Conservation (phyloP, 2,113 vertebrate genomes). For the Amia ocellicauda region DNA sequence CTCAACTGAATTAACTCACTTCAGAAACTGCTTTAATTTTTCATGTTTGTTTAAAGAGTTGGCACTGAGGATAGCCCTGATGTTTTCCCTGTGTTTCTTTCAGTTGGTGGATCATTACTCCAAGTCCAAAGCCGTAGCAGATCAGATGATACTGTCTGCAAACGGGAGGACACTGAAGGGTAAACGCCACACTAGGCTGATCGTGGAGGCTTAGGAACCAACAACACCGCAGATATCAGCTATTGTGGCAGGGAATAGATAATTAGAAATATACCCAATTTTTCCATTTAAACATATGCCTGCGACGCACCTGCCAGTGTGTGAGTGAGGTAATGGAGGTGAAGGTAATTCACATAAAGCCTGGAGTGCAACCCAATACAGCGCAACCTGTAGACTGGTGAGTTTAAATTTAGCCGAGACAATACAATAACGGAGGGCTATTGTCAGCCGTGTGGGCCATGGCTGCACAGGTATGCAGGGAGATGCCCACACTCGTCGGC, state of each 20-base stretch:
- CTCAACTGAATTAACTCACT: no score
- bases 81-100: slow-evolving; percentile 5
- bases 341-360: slow-evolving; percentile 48
- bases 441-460: no score
- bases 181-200: slow-evolving; percentile 43
- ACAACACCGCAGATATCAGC: slow-evolving; percentile 43
- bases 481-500: no score
- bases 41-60: no score
- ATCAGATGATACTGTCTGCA: slow-evolving; percentile 81
- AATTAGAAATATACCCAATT: slow-evolving; percentile 33
- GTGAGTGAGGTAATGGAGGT: slow-evolving; percentile 46
- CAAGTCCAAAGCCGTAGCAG: slow-evolving; percentile 87
- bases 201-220: not conserved
- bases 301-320: no score
- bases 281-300: no score
- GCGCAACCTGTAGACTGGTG: slow-evolving; percentile 49
- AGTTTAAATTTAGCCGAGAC: slow-evolving; percentile 67
- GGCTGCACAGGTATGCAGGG: no score
- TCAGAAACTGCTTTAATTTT: no score
- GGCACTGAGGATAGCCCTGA: not conserved
- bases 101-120: slow-evolving; percentile 93
- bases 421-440: slow-evolving; percentile 40
- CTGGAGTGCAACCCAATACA: slow-evolving; percentile 52
- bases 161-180: slow-evolving; percentile 76
- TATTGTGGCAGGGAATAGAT: slow-evolving; percentile 60